A percentile compares a stretch with the other conserved stretches of the same genome.
phyloP scores from a whole-genome alignment of 2,113 vertebrate genomes.

The Pungitius pungitius region DNA sequence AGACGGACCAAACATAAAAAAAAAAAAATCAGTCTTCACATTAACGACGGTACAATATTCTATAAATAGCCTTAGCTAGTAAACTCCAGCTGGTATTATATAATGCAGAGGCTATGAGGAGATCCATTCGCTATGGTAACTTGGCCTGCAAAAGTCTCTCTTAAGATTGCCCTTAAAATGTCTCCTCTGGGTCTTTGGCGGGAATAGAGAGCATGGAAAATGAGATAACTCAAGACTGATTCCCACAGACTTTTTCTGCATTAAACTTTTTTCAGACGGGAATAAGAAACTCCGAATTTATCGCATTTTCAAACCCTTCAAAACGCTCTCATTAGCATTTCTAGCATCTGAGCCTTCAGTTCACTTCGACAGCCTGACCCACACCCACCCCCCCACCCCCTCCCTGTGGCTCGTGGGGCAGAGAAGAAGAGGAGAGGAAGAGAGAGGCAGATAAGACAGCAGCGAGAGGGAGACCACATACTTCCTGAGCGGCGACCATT shows the following conservation, averaged over 20 bases:
- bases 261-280: conserved; percentile 24
- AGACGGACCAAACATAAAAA: background rate
- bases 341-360: conserved; percentile 21
- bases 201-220: conserved; percentile 65
- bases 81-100: conserved; percentile 47
- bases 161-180: conserved; percentile 57
- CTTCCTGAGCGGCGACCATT: conserved; percentile 67
- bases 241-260: conserved; percentile 37
- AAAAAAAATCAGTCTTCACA: conserved; percentile 13
- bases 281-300: conserved; percentile 40
- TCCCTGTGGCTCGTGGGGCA: conserved; percentile 25
- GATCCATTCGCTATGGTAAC: conserved; percentile 61
- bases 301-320: conserved; percentile 51
- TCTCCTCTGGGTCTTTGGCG: conserved; percentile 42
- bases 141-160: conserved; percentile 63
- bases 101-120: conserved; percentile 48
- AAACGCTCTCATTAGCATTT: conserved; percentile 58
- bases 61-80: conserved; percentile 52
- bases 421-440: conserved; percentile 39
- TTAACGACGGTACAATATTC: conserved; percentile 19
- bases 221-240: conserved; percentile 42
- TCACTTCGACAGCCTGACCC: conserved; percentile 4
- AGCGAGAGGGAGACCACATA: conserved; percentile 11
- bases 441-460: conserved; percentile 59
- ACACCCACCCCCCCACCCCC: no score